Conservation (phyloP, 2,113 vertebrate species). For the Salvelinus namaycush region DNA sequence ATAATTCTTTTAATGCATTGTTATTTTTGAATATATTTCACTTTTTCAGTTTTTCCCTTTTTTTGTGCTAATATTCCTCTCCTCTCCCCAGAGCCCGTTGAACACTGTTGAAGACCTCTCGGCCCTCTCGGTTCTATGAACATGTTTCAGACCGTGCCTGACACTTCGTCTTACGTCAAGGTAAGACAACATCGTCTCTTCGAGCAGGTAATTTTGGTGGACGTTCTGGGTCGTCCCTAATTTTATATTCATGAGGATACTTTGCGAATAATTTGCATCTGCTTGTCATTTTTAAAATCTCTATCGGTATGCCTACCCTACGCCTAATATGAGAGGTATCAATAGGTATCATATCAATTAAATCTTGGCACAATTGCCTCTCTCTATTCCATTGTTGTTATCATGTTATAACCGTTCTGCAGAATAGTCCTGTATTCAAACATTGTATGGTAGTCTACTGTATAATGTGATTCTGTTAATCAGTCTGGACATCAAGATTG, state of each 20-base stretch:
- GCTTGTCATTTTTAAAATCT: not conserved
- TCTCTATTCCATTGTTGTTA: constrained; percentile 6
- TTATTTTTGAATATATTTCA: not conserved
- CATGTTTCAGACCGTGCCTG: constrained; percentile 98
- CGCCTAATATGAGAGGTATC: no score
- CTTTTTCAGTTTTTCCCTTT: not conserved
- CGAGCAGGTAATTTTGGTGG: constrained; percentile 81
- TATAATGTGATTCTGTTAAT: constrained; percentile 6
- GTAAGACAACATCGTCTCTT: constrained; percentile 88
- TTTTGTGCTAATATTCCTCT: not conserved
- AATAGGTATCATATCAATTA: not conserved
- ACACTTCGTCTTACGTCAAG: constrained; percentile 98
- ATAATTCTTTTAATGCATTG: not conserved
- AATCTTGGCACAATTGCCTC: constrained; percentile 14
- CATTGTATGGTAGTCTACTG: not conserved
- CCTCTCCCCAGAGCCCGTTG: constrained; percentile 55
- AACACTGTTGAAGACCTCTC: constrained; percentile 66
- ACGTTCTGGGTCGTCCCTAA: constrained; percentile 25
- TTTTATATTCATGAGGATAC: not conserved
- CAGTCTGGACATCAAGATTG: constrained; percentile 19
- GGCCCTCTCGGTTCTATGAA: constrained; percentile 71
- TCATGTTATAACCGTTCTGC: not conserved
- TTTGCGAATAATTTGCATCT: no score
- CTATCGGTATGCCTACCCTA: no score
- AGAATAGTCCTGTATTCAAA: not conserved